phyloP scores from a whole-genome alignment of 2,888 invertebrate genomes.

The Drosophila mettleri region DNA sequence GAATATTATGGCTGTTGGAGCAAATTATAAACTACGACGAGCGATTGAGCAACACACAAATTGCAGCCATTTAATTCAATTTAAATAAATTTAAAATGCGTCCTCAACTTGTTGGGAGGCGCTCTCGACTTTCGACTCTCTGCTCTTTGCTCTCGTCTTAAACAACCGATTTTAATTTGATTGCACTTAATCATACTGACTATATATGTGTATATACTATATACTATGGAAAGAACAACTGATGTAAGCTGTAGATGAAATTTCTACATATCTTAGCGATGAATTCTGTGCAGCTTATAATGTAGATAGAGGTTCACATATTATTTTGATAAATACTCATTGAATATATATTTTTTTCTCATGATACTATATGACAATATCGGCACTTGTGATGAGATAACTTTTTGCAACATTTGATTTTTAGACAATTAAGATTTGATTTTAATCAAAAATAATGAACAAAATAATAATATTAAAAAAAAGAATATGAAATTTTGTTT shows the following conservation, averaged over 20 bases:
- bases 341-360: too few species aligned
- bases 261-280: neutral
- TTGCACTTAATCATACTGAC: conserved; percentile 54
- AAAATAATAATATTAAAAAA: too few species aligned
- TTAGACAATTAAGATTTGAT: too few species aligned
- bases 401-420: too few species aligned
- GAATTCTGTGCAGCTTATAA: too few species aligned
- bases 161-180: conserved; percentile 52
- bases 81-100: conserved; percentile 80
- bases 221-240: neutral
- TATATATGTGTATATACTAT: neutral
- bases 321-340: too few species aligned
- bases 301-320: too few species aligned
- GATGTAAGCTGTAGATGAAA: neutral
- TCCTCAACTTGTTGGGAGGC: conserved; percentile 64
- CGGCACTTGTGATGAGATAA: too few species aligned
- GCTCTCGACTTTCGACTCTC: too few species aligned
- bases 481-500: too few species aligned
- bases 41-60: conserved; percentile 65
- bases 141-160: conserved; percentile 48
- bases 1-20: conserved; percentile 32
- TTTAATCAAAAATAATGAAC: too few species aligned
- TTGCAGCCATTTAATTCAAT: conserved; percentile 81
- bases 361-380: too few species aligned
- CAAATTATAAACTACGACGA: conserved; percentile 38